Percentiles rank a stretch among this genome's conserved stretches.
Conservation (phyloP, 2,113 vertebrate species). For the Nymphicus hollandicus region DNA sequence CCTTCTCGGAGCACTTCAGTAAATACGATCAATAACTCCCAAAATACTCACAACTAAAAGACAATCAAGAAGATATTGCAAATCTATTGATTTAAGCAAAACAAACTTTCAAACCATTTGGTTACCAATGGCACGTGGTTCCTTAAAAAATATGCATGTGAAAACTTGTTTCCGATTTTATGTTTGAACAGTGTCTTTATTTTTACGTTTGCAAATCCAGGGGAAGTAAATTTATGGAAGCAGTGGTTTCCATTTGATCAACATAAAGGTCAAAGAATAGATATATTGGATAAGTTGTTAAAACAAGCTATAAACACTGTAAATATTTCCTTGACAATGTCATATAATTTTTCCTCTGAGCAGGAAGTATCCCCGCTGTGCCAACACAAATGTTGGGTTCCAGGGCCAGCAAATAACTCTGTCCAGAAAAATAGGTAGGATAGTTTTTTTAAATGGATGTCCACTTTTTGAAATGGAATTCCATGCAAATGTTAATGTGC, state of each 20-base stretch:
- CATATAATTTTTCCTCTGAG: conserved; percentile 7
- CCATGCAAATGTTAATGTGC: not conserved
- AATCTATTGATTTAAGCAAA: not conserved
- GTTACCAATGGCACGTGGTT: not conserved
- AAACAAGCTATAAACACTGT: conserved; percentile 17
- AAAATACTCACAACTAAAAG: conserved; percentile 17
- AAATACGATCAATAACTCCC: not conserved
- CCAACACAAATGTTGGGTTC: not conserved
- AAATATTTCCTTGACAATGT: conserved; percentile 47
- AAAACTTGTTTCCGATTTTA: not conserved
- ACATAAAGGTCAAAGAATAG: conserved; percentile 10
- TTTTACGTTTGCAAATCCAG: not conserved
- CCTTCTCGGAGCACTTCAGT: not conserved
- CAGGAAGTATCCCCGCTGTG: not conserved
- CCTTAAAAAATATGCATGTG: not conserved
- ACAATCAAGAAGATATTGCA: not conserved
- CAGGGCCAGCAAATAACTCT: not conserved
- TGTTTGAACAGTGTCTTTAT: not conserved
- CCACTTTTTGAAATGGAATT: not conserved
- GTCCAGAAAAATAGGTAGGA: not conserved
- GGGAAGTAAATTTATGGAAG: not conserved
- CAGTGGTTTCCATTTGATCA: not conserved
- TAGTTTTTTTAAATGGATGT: no score
- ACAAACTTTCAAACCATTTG: not conserved
- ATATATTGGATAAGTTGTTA: not conserved